A percentile compares a stretch with the other conserved stretches of the same genome.
phyloP scores from a whole-genome alignment of 92 coral and sea anemone genomes.

The Blastomussa wellsi region DNA sequence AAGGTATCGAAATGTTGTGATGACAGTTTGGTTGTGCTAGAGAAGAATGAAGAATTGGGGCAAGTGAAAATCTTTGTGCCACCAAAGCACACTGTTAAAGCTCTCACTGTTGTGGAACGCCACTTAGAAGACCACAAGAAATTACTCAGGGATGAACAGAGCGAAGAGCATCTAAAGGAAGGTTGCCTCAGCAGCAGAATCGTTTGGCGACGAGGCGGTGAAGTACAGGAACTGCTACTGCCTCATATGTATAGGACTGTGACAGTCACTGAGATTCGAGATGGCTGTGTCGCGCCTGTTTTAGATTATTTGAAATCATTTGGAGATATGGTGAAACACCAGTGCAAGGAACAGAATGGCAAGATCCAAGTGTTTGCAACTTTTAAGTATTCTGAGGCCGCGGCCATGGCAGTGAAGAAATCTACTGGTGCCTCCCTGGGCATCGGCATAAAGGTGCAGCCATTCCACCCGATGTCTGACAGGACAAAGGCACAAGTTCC shows the following conservation, averaged over 20 bases:
- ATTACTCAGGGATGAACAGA: constrained; percentile 45
- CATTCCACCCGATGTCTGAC: constrained; percentile 5
- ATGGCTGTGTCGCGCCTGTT: constrained; percentile 10
- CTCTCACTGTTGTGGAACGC: constrained; percentile 36
- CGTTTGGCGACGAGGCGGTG: constrained; percentile 67
- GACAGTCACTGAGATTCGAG: constrained; percentile 26
- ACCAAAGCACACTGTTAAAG: constrained; percentile 24
- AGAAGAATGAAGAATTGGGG: constrained; percentile 43
- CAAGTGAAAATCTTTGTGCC: constrained; percentile 54
- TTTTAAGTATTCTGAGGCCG: constrained; percentile 36
- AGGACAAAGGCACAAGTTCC: background rate
- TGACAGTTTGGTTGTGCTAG: constrained; percentile 52
- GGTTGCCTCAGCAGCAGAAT: constrained; percentile 43
- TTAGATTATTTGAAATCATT: constrained; percentile 18
- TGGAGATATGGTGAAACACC: constrained; percentile 49
- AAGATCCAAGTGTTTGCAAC: constrained; percentile 40
- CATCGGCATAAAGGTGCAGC: constrained; percentile 6
- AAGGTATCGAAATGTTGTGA: constrained; percentile 46
- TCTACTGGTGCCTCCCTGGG: background rate
- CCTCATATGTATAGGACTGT: constrained; percentile 78
- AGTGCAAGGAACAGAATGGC: background rate
- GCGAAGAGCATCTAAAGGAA: constrained; percentile 44
- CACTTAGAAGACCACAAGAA: constrained; percentile 53
- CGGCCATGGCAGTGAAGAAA: constrained; percentile 1
- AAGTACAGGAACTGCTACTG: constrained; percentile 70